Base-by-base conservation (phyloP, 2,888 invertebrate genomes). In the Nephrotoma flavescens region DNA sequence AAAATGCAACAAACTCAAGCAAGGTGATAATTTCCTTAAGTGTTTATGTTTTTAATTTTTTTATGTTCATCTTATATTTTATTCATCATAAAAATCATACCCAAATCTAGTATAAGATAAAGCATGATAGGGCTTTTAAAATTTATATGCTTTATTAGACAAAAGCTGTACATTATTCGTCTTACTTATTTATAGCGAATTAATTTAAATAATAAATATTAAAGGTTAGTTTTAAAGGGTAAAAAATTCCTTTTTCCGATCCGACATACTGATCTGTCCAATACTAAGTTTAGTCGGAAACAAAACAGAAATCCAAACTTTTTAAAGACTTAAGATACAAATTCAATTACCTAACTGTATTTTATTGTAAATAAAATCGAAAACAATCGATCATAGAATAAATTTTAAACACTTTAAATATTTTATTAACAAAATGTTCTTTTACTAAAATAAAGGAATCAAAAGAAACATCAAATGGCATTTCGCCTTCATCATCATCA, bases 11-110 rank as follows among this genome's bases (percentile, higher is more conserved):
- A 86, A 86, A 52, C n/a, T 89, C 89, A 89, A 88, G 88, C 90
- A 92, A 91, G 91, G 91, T 91, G 91, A 92, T 91, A 88, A 71
- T 71, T 71, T 71, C 86, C 88, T 89, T 31, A 87, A 87, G 89
- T 42, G 71, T 71, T 71, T 71, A 31, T 31, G 9, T 71, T 71
- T 71, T 71, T 71, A 2, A 71, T 71, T 71, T 47, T 12, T 57
- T 71, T 71, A 31, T 71, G 71, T 71, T 71, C 52, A 57, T 57
- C 11, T 31, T 71, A 15, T 15, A 57, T 57, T 57, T 71, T 9
- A 31, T 71, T 71, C 19, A 71, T 5, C 71, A 31, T 31, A 44
- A 44, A 71, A 71, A 71, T 71, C 71, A 71, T 71, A 71, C 71
- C 31, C 71, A 71, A 71, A 31, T 15, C 52, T 71, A 71, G 15